These are phyloP conservation scores for Syngnathus acus DNA, from an alignment of 2,797 vertebrate genomes.

Conservation along the genomic window DNA sequence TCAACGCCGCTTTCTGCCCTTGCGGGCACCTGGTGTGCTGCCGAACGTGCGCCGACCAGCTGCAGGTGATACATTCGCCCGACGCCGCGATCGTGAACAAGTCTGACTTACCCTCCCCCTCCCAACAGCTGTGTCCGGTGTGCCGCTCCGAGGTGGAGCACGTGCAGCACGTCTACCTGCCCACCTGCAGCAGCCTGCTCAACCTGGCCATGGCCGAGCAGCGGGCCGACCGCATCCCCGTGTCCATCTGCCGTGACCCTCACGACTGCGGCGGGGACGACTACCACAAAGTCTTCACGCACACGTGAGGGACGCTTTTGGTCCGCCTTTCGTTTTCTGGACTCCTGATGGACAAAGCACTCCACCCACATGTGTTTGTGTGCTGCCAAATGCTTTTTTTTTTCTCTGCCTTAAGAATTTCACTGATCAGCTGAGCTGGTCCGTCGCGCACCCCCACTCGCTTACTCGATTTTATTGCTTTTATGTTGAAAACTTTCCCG, in stretches of 20 bases:
- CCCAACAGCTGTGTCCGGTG: constrained; percentile 82
- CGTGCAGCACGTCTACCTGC: constrained; percentile 93
- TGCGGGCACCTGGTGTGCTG: constrained; percentile 98
- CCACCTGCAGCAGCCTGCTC: constrained; percentile 92
- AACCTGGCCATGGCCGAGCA: constrained; percentile 76
- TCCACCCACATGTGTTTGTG: constrained; percentile 10
- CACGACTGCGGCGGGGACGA: constrained; percentile 68
- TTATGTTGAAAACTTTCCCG: constrained; percentile 18
- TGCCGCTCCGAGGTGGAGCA: constrained; percentile 89
- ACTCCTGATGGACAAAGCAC: constrained; percentile 27
- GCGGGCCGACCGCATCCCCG: constrained; percentile 51
- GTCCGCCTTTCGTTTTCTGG: neutral
- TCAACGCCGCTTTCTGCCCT: constrained; percentile 92
- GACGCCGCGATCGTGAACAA: no score
- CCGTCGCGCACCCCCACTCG: constrained; percentile 23
- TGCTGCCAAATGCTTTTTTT: constrained; percentile 1
- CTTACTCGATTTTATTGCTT: constrained; percentile 32
- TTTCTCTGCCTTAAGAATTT: constrained; percentile 25
- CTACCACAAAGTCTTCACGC: constrained; percentile 68
- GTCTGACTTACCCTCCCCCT: no score
- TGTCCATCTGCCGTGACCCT: constrained; percentile 58
- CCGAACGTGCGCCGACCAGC: constrained; percentile 82
- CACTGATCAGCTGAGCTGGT: constrained; percentile 76
- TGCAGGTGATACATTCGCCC: constrained; percentile 75
- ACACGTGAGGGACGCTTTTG: constrained; percentile 40